These are phyloP conservation scores for Caiman crocodilus DNA, from an alignment of 2,797 vertebrate genomes.

Conservation along the genomic window DNA sequence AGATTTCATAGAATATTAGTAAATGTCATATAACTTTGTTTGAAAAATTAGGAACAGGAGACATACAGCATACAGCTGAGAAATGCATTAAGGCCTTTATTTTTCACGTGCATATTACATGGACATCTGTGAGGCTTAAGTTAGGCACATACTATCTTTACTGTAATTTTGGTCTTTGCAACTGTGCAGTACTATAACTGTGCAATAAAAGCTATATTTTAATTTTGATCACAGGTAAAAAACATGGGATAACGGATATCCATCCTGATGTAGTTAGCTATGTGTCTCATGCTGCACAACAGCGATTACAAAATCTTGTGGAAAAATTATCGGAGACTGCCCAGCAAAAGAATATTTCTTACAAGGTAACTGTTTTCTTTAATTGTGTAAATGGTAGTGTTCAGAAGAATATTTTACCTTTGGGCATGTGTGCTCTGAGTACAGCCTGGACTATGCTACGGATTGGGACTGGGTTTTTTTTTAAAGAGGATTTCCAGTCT, in stretches of 20 bases:
- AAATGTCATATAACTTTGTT: background rate
- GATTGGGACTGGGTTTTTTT: background rate
- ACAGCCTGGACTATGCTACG: background rate
- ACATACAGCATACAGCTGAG: background rate
- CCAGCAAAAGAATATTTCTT: conserved; percentile 90
- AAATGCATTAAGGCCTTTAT: background rate
- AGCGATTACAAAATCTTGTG: conserved; percentile 90
- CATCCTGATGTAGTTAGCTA: conserved; percentile 92
- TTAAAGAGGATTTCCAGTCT: background rate
- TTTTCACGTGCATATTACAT: background rate
- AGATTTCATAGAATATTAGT: background rate
- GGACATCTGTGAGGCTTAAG: background rate
- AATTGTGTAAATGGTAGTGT: background rate
- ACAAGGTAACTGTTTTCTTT: conserved; percentile 86
- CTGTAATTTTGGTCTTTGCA: background rate
- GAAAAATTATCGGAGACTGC: conserved; percentile 92
- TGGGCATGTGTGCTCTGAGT: background rate
- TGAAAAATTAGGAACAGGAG: background rate
- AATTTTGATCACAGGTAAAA: conserved; percentile 85
- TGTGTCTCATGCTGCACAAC: conserved; percentile 93
- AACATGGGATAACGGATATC: conserved; percentile 91
- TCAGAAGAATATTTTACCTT: background rate
- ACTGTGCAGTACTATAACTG: background rate
- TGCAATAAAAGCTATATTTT: background rate
- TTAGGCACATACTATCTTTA: background rate